A percentile compares a stretch with the other conserved stretches of the same genome.
Evolutionary conservation across 2,797 vertebrate species (phyloP).

Genomic region (Pelobates cultripes): DNA sequence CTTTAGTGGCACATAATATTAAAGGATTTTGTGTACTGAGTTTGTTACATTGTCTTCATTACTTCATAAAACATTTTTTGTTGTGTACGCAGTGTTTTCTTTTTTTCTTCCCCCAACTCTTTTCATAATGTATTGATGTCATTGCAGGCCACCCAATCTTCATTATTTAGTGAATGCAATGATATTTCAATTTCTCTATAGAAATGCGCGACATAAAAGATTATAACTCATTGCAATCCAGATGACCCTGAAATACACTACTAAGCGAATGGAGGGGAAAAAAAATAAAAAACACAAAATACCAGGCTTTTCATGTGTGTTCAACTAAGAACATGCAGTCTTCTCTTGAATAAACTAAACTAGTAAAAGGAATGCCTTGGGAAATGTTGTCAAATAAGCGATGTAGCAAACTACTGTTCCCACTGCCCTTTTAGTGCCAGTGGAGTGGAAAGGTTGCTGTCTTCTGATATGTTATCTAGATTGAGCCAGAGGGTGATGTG

Average conservation of each 20-base stretch:
- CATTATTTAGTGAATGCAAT: neutral
- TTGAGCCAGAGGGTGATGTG: conserved; percentile 28
- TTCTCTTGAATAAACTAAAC: conserved; percentile 8
- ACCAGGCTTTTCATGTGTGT: neutral
- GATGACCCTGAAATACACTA: conserved; percentile 17
- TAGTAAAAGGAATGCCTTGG: conserved; percentile 16
- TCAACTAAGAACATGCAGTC: neutral
- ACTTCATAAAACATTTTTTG: no score
- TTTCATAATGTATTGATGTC: neutral
- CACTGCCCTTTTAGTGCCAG: conserved; percentile 24
- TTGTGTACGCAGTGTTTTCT: no score
- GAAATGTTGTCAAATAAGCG: conserved; percentile 11
- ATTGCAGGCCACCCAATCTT: neutral
- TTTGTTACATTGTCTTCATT: no score
- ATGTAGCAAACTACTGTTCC: conserved; percentile 18
- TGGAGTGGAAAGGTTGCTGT: conserved; percentile 48
- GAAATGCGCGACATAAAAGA: neutral
- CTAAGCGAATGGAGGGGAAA: neutral
- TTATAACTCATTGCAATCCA: neutral
- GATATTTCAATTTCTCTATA: conserved; percentile 2
- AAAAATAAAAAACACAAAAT: neutral
- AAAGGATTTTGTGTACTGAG: no score
- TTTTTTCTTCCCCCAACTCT: no score
- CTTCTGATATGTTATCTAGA: conserved; percentile 47
- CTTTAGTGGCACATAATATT: no score